Evolutionary conservation across 2,888 invertebrate species (phyloP).

Genomic region (Drosophila sordidapex): DNA sequence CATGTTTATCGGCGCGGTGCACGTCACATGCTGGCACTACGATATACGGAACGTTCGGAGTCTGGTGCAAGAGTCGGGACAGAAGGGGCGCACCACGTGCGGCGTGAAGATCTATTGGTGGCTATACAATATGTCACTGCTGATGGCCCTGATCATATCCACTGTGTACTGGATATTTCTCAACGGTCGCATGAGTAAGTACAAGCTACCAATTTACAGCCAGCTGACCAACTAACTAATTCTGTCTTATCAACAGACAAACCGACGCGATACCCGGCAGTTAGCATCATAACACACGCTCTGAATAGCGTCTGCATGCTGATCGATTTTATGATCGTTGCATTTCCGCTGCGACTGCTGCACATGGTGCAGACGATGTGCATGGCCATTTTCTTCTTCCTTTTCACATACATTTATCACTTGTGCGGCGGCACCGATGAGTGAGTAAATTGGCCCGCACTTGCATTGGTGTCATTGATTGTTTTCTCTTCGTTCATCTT

Average conservation of each 20-base stretch:
- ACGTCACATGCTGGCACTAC: constrained; percentile 83
- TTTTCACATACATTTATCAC: constrained; percentile 88
- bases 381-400: constrained; percentile 86
- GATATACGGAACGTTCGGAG: constrained; percentile 71
- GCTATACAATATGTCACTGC: constrained; percentile 88
- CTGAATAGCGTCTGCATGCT: constrained; percentile 91
- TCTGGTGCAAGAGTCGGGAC: constrained; percentile 60
- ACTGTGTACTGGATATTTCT: constrained; percentile 89
- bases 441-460: constrained; percentile 73
- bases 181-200: constrained; percentile 83
- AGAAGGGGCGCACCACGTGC: constrained; percentile 72
- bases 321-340: constrained; percentile 89
- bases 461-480: neutral
- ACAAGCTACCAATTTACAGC: neutral
- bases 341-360: constrained; percentile 89
- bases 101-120: constrained; percentile 88
- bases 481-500: neutral
- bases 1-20: constrained; percentile 79
- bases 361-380: constrained; percentile 88
- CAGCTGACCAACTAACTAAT: constrained; percentile 10
- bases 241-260: constrained; percentile 85
- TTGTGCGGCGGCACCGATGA: constrained; percentile 87
- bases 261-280: constrained; percentile 87
- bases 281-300: constrained; percentile 91
- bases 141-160: constrained; percentile 89